A percentile compares a stretch with the other conserved stretches of the same genome.
These are phyloP conservation scores for Pyrrhura leucotis DNA, from an alignment of 2,797 vertebrate genomes.

Conservation along the genomic window DNA sequence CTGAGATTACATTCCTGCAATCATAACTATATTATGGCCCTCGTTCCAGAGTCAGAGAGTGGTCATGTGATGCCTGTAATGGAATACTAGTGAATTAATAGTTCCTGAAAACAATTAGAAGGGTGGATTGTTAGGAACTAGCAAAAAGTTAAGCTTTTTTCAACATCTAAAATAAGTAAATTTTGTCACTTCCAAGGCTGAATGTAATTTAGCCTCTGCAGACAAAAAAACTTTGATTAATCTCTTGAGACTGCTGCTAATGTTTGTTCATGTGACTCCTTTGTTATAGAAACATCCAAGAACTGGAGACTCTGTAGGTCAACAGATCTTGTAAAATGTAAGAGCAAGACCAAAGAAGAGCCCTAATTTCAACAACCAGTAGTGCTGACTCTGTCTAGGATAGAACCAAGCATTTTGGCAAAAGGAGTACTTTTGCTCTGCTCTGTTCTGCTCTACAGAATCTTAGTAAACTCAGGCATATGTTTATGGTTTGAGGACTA, in stretches of 20 bases:
- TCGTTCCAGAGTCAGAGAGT: neutral
- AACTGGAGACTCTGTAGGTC: neutral
- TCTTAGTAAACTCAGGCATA: neutral
- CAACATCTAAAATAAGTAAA: neutral
- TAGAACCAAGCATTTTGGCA: neutral
- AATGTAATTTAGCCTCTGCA: neutral
- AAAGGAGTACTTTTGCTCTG: neutral
- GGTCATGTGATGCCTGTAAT: neutral
- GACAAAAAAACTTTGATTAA: neutral
- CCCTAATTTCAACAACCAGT: neutral
- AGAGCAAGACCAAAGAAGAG: neutral
- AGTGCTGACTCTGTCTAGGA: neutral
- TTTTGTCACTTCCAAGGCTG: neutral
- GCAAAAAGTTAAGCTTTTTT: neutral
- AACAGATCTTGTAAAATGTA: neutral
- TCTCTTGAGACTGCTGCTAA: neutral
- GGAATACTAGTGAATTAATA: neutral
- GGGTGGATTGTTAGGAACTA: neutral
- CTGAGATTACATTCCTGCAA: neutral
- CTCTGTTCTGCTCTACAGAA: too few species aligned
- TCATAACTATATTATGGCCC: neutral
- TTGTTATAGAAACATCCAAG: neutral
- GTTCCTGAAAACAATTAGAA: neutral
- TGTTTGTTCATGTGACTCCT: neutral
- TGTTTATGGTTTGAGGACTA: neutral